These are phyloP conservation scores for Macrosoma leucophasiata DNA, from an alignment of 2,888 invertebrate genomes.

Conservation along the genomic window DNA sequence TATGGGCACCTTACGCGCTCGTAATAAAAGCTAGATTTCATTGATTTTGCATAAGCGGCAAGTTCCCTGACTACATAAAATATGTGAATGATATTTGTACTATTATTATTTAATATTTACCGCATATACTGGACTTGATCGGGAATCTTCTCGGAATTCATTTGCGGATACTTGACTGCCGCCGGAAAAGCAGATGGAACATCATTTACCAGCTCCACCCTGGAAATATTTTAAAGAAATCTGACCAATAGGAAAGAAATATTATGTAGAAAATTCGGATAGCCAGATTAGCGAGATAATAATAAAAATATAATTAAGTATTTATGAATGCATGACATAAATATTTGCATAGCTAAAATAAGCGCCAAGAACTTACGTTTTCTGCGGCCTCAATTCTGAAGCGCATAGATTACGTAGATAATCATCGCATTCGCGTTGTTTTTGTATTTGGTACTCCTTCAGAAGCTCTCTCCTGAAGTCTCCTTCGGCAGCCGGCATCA, in stretches of 20 bases:
- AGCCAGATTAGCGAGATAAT: too few species aligned
- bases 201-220: constrained; percentile 46
- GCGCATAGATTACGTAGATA: constrained; percentile 64
- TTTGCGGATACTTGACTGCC: constrained; percentile 35
- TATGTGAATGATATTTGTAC: too few species aligned
- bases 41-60: too few species aligned
- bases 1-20: too few species aligned
- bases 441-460: constrained; percentile 87
- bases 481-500: constrained; percentile 44
- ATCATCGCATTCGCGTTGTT: constrained; percentile 77
- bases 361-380: constrained; percentile 49
- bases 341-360: too few species aligned
- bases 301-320: too few species aligned
- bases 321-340: too few species aligned
- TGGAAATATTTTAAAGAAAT: constrained; percentile 34
- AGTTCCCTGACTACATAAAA: too few species aligned
- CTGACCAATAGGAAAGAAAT: constrained; percentile 9
- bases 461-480: constrained; percentile 80
- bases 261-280: constrained; percentile 1
- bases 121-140: constrained; percentile 36
- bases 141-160: constrained; percentile 33
- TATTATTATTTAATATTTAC: too few species aligned
- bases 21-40: too few species aligned
- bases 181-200: constrained; percentile 38
- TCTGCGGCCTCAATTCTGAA: constrained; percentile 52